Evolutionary conservation across 2,888 invertebrate species (phyloP), one percentile per base, ranked within the genome.

Genomic region (Galeopsomyia nigrocyanea): DNA sequence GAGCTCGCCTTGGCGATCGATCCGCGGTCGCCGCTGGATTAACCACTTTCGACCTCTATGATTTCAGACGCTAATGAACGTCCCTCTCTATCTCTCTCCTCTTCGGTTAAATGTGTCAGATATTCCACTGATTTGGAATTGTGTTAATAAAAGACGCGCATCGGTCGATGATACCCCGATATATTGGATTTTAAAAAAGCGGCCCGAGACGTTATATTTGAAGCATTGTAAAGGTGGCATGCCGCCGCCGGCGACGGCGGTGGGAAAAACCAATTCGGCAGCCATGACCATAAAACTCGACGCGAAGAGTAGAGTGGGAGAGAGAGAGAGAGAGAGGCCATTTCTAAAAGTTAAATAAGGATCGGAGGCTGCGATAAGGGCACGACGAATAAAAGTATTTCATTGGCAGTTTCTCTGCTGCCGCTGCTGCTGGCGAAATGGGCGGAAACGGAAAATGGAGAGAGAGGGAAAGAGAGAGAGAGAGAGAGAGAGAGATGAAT

Each of bases 31-130:
- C 57, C 53, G 26, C 6, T n/a, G 39, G 16, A 49, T 47, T 63
- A 57, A 65, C 68, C 68, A 73, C 68, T 68, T 64, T 66, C 65
- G 70, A 53, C 39, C 58, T 67, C 26, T 58, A 67, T 67, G 63
- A 74, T 70, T 74, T 57, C 47, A 21, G 7, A 21, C 6, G 46
- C 46, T 16, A 39, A 39, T 39, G 39, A 39, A n/a, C 21, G 26
- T 60, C 49, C 7, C 47, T 19, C 55, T 62, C 14, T 47, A 46
- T 17, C 60, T 55, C 46, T 39, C 2, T 53, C 16, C 17, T 17
- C 5, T 39, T 9, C 10, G 13, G 26, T 26, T 26, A 2, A 5
- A 5, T 5, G 26, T 26, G 26, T 26, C 39, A n/a, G n/a, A n/a
- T n/a, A n/a, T n/a, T n/a, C n/a, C n/a, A n/a, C n/a, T n/a, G n/a